Evolutionary conservation across 2,888 invertebrate species (phyloP), one percentile per base, ranked within the genome.

Genomic region (Abrostola tripartita): DNA sequence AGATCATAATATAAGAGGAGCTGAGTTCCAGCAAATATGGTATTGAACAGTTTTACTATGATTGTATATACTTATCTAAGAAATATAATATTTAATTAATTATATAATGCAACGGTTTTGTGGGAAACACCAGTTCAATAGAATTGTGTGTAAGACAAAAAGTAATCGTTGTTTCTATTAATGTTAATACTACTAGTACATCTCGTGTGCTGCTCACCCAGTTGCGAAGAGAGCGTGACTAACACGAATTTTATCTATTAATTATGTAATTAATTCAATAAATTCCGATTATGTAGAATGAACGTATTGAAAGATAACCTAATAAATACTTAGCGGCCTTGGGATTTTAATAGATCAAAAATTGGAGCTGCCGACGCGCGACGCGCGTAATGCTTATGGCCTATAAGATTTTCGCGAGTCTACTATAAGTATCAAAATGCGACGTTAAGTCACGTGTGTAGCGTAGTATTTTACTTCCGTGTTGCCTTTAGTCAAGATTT

Each of bases 171-270:
- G n/a, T 51, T 47, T 14, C 44, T 49, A 44, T 56, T 51, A 14
- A 49, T 56, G 52, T 37, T 14, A 36, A 24, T 24, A 24, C 24
- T 24, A 37, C 50, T 41, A 9, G 11, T 6, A 24, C 51, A 42
- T 54, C 61, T 52, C 44, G 52, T 40, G 37, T 57, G 58, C 50
- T 70, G 58, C 57, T 52, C 60, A 60, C 75, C 56, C 52, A 66
- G 38, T 55, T 70, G 37, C 54, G 62, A 63, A 52, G 64, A 73
- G 65, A 72, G 71, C 60, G 74, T 65, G 44, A 73, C 73, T 14
- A 36, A 71, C 51, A 64, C 64, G 49, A 44, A 55, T 55, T 54
- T 55, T 37, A 37, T 57, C 47, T 55, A 52, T 64, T 58, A 73
- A 52, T 59, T 56, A 60, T 57, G 52, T 41, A 53, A 70, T 58